Percentiles rank a stretch among this genome's conserved stretches.
Evolutionary conservation across 1,140 invertebrate genomes (phyloP).

Genomic region (Drosophila setifemur): DNA sequence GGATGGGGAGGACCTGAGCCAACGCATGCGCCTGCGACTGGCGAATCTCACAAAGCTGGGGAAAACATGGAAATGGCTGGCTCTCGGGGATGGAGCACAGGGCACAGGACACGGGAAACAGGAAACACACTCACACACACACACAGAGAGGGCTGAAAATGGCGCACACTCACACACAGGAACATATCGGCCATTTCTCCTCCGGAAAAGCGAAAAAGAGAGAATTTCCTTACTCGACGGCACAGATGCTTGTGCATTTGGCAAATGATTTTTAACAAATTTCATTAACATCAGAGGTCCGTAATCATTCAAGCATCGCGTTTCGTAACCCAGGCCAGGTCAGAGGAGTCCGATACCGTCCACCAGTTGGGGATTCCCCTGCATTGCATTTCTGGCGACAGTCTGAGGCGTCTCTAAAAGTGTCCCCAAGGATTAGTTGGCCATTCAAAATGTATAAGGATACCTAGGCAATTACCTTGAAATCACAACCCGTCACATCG

Average conservation of each 20-base stretch:
- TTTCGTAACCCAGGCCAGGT: slow-evolving; percentile 65
- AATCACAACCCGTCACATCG: no score
- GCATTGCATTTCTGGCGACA: slow-evolving; percentile 31
- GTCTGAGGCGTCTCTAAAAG: not conserved
- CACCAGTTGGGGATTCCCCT: not conserved
- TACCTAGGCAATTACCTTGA: not conserved
- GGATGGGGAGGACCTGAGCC: not conserved
- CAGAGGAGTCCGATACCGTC: slow-evolving; percentile 31
- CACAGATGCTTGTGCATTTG: slow-evolving; percentile 38
- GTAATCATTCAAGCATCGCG: slow-evolving; percentile 82
- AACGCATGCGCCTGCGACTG: slow-evolving; percentile 36
- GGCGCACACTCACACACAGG: slow-evolving; percentile 31
- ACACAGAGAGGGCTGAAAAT: no score
- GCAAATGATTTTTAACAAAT: slow-evolving; percentile 81
- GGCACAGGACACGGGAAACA: slow-evolving; percentile 26
- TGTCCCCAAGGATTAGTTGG: not conserved
- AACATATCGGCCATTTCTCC: slow-evolving; percentile 53
- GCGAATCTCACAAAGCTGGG: slow-evolving; percentile 11
- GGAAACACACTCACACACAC: no score
- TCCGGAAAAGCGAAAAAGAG: slow-evolving; percentile 59
- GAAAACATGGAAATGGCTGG: slow-evolving; percentile 29
- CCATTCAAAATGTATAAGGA: slow-evolving; percentile 5
- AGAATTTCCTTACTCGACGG: slow-evolving; percentile 66
- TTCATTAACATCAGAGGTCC: slow-evolving; percentile 81
- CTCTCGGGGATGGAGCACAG: slow-evolving; percentile 37